Conservation (phyloP, 1,140 invertebrate genomes). For the Procambarus virginalis region DNA sequence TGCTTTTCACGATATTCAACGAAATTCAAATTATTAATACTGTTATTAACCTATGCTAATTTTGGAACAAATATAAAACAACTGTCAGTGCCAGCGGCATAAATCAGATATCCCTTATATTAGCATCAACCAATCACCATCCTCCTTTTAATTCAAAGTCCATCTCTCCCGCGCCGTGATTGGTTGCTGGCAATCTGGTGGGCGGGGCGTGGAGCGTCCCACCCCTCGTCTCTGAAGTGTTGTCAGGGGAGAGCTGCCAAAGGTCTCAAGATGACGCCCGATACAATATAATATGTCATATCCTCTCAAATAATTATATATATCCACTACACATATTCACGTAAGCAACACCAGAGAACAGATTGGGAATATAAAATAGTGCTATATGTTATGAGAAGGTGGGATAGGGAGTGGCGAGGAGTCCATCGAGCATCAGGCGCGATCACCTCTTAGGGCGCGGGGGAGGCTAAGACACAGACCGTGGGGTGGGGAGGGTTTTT, state of each 20-base stretch:
- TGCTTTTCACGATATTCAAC: conserved; percentile 8
- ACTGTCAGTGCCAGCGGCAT: conserved; percentile 67
- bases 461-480: conserved; percentile 64
- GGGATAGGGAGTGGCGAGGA: not conserved
- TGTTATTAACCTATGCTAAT: conserved; percentile 67
- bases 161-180: conserved; percentile 55
- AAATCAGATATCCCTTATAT: conserved; percentile 68
- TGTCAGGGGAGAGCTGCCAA: conserved; percentile 47
- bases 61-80: conserved; percentile 67
- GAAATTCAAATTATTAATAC: conserved; percentile 53
- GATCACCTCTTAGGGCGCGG: conserved; percentile 60
- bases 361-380: not conserved
- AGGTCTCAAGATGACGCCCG: conserved; percentile 40
- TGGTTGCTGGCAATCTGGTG: conserved; percentile 46
- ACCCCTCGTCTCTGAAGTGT: conserved; percentile 66
- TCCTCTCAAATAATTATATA: conserved; percentile 43
- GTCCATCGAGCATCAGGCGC: conserved; percentile 57
- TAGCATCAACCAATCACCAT: conserved; percentile 64
- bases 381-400: not conserved
- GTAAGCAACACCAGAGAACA: conserved; percentile 4
- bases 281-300: conserved; percentile 31
- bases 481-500: conserved; percentile 67
- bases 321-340: conserved; percentile 36
- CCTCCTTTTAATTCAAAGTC: conserved; percentile 67
- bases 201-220: conserved; percentile 45